Percentiles rank a stretch among this genome's conserved stretches.
Evolutionary conservation across 2,888 invertebrate genomes (phyloP).

Genomic region (Parasteatoda lunata): DNA sequence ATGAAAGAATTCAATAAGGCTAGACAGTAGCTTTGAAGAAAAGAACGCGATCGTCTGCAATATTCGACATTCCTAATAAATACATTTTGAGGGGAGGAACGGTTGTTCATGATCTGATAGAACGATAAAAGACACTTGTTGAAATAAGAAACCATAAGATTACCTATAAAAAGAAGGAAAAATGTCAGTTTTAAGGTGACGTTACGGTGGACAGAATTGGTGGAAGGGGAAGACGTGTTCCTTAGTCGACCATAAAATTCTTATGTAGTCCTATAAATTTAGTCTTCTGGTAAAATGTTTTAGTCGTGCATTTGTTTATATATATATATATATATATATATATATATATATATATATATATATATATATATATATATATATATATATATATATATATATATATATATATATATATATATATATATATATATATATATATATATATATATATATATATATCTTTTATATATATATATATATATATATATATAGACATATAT

Average conservation of each 20-base stretch:
- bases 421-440: not conserved
- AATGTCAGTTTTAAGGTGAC: conserved; percentile 42
- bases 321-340: not conserved
- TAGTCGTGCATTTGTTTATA: not conserved
- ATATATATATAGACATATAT: not conserved
- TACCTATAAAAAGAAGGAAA: conserved; percentile 32
- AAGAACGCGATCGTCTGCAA: conserved; percentile 10
- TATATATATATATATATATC: too few species aligned
- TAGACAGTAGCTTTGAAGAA: not conserved
- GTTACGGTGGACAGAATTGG: conserved; percentile 12
- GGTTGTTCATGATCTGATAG: conserved; percentile 21
- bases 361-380: too few species aligned
- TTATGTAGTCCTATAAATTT: conserved; percentile 49
- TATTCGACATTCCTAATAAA: conserved; percentile 37
- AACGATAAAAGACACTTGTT: conserved; percentile 37
- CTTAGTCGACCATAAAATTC: conserved; percentile 29
- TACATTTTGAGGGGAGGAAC: conserved; percentile 29
- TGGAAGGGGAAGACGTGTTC: conserved; percentile 16
- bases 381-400: too few species aligned
- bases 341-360: not conserved
- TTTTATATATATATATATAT: too few species aligned
- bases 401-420: too few species aligned
- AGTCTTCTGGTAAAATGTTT: conserved; percentile 39
- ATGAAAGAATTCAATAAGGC: conserved; percentile 11
- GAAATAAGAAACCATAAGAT: conserved; percentile 28